Base-by-base conservation (phyloP, 1,140 invertebrate species). In the Drosophila chauvacae region DNA sequence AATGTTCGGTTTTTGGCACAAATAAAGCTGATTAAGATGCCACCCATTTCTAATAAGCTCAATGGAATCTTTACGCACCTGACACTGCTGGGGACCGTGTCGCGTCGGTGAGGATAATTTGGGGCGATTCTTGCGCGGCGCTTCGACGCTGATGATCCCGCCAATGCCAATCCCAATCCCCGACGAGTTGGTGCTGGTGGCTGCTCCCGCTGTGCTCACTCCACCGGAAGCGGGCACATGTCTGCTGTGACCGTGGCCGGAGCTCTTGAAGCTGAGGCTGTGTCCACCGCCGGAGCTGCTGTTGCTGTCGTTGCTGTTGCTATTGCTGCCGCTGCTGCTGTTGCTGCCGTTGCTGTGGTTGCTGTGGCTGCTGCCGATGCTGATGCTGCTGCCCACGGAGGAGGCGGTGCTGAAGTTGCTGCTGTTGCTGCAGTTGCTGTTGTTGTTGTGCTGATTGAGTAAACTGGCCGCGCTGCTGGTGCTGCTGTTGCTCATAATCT, bases 41-140 rank as follows among this genome's bases (percentile, higher is more conserved):
- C 5, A 30, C 6, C 4, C 0, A 11, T 30, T 18, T 7, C 10
- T 13, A 13, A 30, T 30, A 18, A 30, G 16, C 26, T 14, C 4
- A 53, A 35, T 53, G 4, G 3, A 20, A 9, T 53, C 11, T 14
- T 35, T 37, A 53, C 93, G 94, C 92, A 96, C 96, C 94, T 96
- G 95, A 92, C 96, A 96, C 90, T 96, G 96, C 83, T 96, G 96
- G 55, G 96, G 96, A 56, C 96, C 96, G 93, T 96, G 96, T 62
- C 96, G 93, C 90, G 96, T 96, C 26, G 96, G 96, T 37, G 96
- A 96, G 30, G 95, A 95, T 74, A 96, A 94, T 92, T 96, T 96
- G 5, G 95, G 95, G 70, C 96, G 94, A 75, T 95, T 94, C 91
- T 96, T 96, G 95, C 96, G n/a, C 30, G 74, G 79, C 11, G 83